These are phyloP conservation scores for Desmophyllum pertusum DNA, from an alignment of 92 coral and sea anemone species.

Conservation along the genomic window DNA sequence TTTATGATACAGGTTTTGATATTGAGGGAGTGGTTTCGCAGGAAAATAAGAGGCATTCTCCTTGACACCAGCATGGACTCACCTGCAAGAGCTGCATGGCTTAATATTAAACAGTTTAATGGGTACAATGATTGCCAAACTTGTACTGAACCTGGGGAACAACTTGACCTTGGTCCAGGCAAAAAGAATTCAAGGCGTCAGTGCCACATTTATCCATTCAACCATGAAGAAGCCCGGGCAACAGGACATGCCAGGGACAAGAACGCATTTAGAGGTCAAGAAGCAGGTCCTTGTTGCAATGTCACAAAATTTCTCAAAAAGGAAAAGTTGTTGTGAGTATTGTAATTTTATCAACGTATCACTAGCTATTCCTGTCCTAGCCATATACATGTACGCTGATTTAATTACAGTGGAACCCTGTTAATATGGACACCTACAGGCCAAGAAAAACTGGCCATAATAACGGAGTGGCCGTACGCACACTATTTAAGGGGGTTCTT, in stretches of 20 bases:
- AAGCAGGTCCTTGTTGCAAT: constrained; percentile 38
- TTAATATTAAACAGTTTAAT: constrained; percentile 20
- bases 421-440: too few species aligned
- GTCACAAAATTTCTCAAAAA: constrained; percentile 19
- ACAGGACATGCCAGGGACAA: constrained; percentile 40
- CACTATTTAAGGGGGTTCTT: too few species aligned
- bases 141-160: constrained; percentile 56
- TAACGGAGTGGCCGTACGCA: too few species aligned
- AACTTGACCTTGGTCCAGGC: constrained; percentile 49
- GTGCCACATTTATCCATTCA: constrained; percentile 50
- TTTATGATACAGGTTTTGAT: constrained; percentile 3
- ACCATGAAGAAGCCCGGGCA: constrained; percentile 4
- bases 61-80: constrained; percentile 39
- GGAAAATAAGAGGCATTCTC: constrained; percentile 24
- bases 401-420: too few species aligned
- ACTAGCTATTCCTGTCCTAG: too few species aligned
- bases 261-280: constrained; percentile 24
- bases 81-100: constrained; percentile 40
- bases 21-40: background rate
- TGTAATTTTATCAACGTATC: background rate
- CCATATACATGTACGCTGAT: too few species aligned
- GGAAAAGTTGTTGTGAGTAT: constrained; percentile 33
- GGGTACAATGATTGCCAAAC: constrained; percentile 45
- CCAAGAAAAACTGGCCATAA: too few species aligned
- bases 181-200: constrained; percentile 27